Evolutionary conservation across 2,888 invertebrate genomes (phyloP).

Genomic region (Tachina grossa): DNA sequence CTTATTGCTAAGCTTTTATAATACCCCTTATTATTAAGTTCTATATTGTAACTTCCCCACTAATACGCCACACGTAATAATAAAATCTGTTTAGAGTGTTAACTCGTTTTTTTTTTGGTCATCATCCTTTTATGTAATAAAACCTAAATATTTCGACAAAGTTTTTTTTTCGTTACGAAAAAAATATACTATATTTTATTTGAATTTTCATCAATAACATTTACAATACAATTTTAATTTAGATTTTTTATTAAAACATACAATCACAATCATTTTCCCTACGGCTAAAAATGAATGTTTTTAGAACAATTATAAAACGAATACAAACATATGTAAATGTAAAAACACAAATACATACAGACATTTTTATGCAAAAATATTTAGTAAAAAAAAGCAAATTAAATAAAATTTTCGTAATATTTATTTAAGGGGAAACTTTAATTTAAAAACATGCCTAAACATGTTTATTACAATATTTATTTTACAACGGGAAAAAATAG

Average conservation of each 20-base stretch:
- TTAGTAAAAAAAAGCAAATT: no score
- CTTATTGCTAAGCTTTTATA: no score
- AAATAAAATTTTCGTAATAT: not conserved
- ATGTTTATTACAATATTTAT: constrained; percentile 11
- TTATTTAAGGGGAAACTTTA: constrained; percentile 22
- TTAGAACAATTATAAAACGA: constrained; percentile 50
- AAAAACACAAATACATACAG: not conserved
- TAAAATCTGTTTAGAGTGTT: constrained; percentile 45
- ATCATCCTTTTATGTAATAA: constrained; percentile 22
- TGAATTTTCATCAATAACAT: constrained; percentile 56
- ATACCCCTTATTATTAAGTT: no score
- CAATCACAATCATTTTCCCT: constrained; percentile 55
- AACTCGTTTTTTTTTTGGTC: not conserved
- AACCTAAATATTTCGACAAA: constrained; percentile 19
- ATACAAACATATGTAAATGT: constrained; percentile 21
- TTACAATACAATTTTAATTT: constrained; percentile 62
- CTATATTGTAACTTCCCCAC: not conserved
- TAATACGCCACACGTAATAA: constrained; percentile 14
- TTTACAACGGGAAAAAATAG: not conserved
- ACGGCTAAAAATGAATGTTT: constrained; percentile 54
- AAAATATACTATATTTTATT: constrained; percentile 28
- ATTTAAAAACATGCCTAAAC: constrained; percentile 25
- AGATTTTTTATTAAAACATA: constrained; percentile 56
- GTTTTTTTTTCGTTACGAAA: not conserved
- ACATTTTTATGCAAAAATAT: not conserved